Evolutionary conservation across 2,888 invertebrate species (phyloP), one percentile per base, ranked within the genome.

Genomic region (Apotomis capreana): DNA sequence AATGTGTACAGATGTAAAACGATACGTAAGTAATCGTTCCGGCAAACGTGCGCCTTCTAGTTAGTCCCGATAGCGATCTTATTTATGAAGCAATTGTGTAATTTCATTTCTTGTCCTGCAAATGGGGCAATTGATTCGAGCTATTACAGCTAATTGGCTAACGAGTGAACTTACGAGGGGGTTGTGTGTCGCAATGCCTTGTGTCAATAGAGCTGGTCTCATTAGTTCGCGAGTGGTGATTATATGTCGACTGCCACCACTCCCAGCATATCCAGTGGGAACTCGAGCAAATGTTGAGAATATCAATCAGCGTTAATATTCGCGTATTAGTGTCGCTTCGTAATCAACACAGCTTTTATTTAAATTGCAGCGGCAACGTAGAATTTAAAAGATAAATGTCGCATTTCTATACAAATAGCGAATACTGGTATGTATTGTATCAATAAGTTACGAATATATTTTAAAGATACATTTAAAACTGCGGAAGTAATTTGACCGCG

Each of bases 131-230:
- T 87, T 84, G 83, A 84, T 83, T 84, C 75, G 73, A 79, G 77
- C 78, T 81, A 87, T 87, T 87, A 83, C 78, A 75, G 78, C 78
- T 89, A 88, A 91, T 89, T 89, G 86, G 76, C 75, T 83, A 83
- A 83, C 81, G 78, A 84, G 80, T 80, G 78, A 76, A 78, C 78
- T 81, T 77, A 77, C 76, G 76, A 77, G 79, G 84, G 86, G 87
- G 83, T 80, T 81, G 84, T 82, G 78, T 83, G 82, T 85, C 84
- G 87, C 87, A 83, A 90, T 88, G 88, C 88, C 88, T 90, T 90
- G 86, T 89, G 87, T 83, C 86, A 89, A 90, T 89, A 91, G 85
- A 86, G 85, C 83, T 82, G 83, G 86, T 82, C 82, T 85, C 84
- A 87, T 87, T 89, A 87, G 82, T 80, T 78, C 59, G 76, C 78